Base-by-base conservation (phyloP, 2,113 vertebrate species). In the Casuarius casuarius region DNA sequence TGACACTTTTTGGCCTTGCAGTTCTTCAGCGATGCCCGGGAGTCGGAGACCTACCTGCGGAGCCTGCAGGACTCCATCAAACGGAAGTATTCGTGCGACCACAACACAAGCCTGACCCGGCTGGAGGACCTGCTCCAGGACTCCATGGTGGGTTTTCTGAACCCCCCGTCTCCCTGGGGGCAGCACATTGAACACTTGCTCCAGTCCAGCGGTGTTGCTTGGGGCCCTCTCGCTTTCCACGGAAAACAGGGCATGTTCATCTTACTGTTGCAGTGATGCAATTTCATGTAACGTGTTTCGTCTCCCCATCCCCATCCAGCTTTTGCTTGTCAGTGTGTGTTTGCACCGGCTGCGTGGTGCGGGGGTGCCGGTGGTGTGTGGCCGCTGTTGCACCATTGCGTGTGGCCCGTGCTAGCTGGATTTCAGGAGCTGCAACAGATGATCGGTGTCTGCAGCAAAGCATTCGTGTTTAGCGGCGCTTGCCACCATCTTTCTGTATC, bases 51-150 rank as follows among this genome's bases (percentile, higher is more conserved):
- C 31, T 99, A 99, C 97, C 97, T 99, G 96, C 98, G 98, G 17
- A 99, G 98, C 98, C 99, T 99, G 31, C 99, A 99, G 97, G 99
- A 99, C 85, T 99, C 99, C 96, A 99, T 99, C 96, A 99, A 98
- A 89, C 98, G 99, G 92, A 99, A 99, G 90, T 99, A 99, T 83
- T 99, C 99, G 42, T 99, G 99, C 1, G 99, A 99, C 96, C 98
- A 97, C 83, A 99, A 87, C 97, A 99, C 99, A 95, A 97, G 99
- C 72, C 98, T 99, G 82, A 98, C 98, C 29, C 98, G 98, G 85
- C 98, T 99, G 93, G 99, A 99, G 91, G 99, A 99, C 95, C 98
- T 99, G 87, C 98, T 99, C 77, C 99, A 99, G 97, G 99, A 99
- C 98, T 99, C 99, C 42, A 99, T 99, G 99, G 99, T 99, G 98